A percentile compares a stretch with the other conserved stretches of the same genome.
phyloP scores from a whole-genome alignment of 2,113 vertebrate species.

The Abramis brama region DNA sequence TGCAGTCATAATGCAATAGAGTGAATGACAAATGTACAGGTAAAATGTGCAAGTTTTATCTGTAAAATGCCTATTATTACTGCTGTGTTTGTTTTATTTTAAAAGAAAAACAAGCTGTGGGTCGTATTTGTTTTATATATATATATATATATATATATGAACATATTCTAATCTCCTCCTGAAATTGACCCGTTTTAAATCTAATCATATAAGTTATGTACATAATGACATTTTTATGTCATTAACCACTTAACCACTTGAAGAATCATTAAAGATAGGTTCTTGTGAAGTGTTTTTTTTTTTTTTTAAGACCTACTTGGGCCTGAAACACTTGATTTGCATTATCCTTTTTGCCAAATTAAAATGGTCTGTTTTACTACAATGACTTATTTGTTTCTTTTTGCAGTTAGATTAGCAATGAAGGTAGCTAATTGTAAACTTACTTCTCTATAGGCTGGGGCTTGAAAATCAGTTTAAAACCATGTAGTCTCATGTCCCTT shows the following conservation, averaged over 20 bases:
- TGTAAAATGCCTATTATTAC: neutral
- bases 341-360: conserved; percentile 79
- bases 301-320: neutral
- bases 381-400: conserved; percentile 53
- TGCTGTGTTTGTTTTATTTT: neutral
- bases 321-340: neutral
- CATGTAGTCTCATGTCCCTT: neutral
- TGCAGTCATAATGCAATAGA: conserved; percentile 53
- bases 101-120: neutral
- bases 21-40: neutral
- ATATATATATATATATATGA: too few relatives aligned
- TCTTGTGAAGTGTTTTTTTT: neutral
- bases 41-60: neutral
- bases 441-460: too few relatives aligned
- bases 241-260: neutral
- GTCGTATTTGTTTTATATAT: neutral
- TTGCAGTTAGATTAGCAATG: conserved; percentile 36
- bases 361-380: conserved; percentile 72
- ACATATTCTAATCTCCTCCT: neutral
- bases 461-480: neutral
- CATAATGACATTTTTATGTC: neutral
- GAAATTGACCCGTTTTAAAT: conserved; percentile 4
- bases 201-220: neutral
- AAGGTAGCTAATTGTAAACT: neutral
- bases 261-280: neutral